Evolutionary conservation across 2,888 invertebrate genomes (phyloP).

Genomic region (Drosophila nigritarsus): DNA sequence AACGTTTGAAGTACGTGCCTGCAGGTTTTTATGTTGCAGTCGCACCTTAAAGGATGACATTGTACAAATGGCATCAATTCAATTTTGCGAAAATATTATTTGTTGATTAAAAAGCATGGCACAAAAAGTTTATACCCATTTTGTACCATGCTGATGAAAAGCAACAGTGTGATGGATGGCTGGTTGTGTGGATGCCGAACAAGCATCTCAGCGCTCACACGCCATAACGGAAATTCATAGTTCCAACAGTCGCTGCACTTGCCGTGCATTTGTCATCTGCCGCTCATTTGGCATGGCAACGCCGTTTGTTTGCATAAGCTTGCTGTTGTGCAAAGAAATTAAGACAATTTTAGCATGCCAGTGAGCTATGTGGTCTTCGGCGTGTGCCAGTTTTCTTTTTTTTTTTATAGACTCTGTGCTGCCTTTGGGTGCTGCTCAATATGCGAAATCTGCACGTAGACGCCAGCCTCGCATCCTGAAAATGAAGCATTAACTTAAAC

Average conservation of each 20-base stretch:
- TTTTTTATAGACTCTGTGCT: slow-evolving; percentile 24
- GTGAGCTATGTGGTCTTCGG: slow-evolving; percentile 4
- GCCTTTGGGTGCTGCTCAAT: slow-evolving; percentile 51
- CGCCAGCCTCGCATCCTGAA: neutral
- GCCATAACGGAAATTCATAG: slow-evolving; percentile 35
- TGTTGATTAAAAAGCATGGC: neutral
- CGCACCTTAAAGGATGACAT: neutral
- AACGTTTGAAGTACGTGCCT: neutral
- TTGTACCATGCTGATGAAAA: slow-evolving; percentile 42
- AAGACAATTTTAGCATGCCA: slow-evolving; percentile 45
- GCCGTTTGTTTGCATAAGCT: slow-evolving; percentile 68
- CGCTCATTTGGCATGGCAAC: slow-evolving; percentile 60
- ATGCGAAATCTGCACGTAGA: slow-evolving; percentile 41
- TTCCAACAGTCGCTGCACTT: slow-evolving; percentile 39
- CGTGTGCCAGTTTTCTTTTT: slow-evolving; percentile 10
- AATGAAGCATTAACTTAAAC: slow-evolving; percentile 4
- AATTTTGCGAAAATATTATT: neutral
- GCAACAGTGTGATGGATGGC: neutral
- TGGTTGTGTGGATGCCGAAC: slow-evolving; percentile 21
- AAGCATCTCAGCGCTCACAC: slow-evolving; percentile 48
- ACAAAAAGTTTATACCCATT: too few species aligned
- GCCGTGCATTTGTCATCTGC: slow-evolving; percentile 52
- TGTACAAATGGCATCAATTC: neutral
- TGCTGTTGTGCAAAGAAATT: slow-evolving; percentile 21
- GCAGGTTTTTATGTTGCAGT: neutral